Base-by-base conservation (phyloP, 2,888 invertebrate genomes). In the Drosophila mimetica region DNA sequence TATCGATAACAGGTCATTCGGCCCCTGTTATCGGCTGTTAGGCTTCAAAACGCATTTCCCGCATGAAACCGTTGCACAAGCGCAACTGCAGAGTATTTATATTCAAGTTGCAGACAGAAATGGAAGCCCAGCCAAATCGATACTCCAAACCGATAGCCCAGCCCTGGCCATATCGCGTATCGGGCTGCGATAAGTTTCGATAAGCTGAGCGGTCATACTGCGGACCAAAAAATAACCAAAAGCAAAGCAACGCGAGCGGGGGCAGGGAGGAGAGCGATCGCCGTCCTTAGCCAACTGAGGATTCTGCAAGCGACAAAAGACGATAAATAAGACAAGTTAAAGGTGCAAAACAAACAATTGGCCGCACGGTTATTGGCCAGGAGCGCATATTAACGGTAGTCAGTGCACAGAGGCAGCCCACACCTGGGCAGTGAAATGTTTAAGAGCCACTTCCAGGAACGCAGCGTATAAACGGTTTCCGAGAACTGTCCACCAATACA, bases 391-490 rank as follows among this genome's bases (percentile, higher is more conserved):
- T 25, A 25, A 25, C 25, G 25, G 22, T 4, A 4, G 22, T 22
- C 22, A 2, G 2, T 20, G 20, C 4, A 20, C 20, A 22, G 6
- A 9, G 16, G 16, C 25, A 60, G 34, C 48, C 52, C 57, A 44
- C 52, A 52, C 67, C 59, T 53, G 30, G 44, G 46, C 22, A 75
- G 64, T 71, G 80, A 82, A 78, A 82, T 86, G 86, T 72, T 80
- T 78, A 85, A 78, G 74, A 83, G 76, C 67, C 74, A 76, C 50
- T 82, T 82, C 83, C 78, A 73, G 82, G 82, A 82, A 82, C 75
- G 65, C 79, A 77, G 76, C 52, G 77, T 74, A 85, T 85, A 82
- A 82, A 82, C 83, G 74, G 79, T 82, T 81, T 82, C 86, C 39
- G 54, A 82, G 82, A 82, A 82, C 75, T 86, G 52, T 34, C 22